phyloP scores from a whole-genome alignment of 2,113 vertebrate species.

The Ranitomeya imitator region DNA sequence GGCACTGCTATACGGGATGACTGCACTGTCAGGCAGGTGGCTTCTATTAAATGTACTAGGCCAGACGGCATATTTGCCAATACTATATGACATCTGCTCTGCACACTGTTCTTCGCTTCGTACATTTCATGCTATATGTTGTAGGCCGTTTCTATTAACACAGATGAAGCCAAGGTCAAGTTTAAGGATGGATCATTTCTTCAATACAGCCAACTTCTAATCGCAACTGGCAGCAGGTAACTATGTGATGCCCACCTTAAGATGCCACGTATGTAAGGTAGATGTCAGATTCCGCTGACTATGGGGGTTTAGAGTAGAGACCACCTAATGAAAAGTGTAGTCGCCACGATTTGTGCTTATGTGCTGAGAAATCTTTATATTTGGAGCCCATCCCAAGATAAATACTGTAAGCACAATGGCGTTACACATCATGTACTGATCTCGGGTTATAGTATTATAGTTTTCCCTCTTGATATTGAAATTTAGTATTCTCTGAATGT shows the following conservation, averaged over 20 bases:
- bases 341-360: no score
- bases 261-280: no score
- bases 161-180: slow-evolving; percentile 67
- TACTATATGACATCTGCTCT: background rate
- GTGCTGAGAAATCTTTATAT: no score
- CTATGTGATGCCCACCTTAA: slow-evolving; percentile 10
- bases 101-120: background rate
- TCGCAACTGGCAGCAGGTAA: slow-evolving; percentile 83
- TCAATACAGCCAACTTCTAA: slow-evolving; percentile 78
- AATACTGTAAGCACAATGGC: no score
- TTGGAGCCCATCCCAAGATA: no score
- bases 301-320: no score
- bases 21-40: background rate
- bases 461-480: no score
- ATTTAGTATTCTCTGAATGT: no score
- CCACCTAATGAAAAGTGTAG: no score
- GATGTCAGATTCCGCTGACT: no score
- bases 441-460: no score
- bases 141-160: slow-evolving; percentile 76
- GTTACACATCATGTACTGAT: no score
- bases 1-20: background rate
- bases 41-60: background rate
- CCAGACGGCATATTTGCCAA: background rate
- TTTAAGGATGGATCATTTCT: slow-evolving; percentile 74
- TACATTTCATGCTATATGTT: background rate